phyloP scores from a whole-genome alignment of 2,113 vertebrate species.

The Heliornis fulica region DNA sequence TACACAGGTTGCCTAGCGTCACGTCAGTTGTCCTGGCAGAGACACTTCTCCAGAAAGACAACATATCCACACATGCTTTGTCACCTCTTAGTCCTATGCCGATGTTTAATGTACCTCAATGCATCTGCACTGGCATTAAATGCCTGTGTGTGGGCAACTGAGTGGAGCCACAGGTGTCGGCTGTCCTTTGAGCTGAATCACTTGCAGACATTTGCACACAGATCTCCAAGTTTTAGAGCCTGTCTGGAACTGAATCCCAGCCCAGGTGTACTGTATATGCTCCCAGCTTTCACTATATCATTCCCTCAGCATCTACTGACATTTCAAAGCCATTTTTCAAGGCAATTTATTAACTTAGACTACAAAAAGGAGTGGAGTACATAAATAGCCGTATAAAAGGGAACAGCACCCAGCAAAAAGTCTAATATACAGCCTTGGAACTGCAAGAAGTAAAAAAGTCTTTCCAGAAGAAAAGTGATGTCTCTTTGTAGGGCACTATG shows the following conservation, averaged over 20 bases:
- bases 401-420: background rate
- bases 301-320: background rate
- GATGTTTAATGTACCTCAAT: background rate
- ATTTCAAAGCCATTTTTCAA: background rate
- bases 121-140: background rate
- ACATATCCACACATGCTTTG: background rate
- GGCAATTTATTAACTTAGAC: background rate
- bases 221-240: background rate
- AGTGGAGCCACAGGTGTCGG: background rate
- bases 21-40: background rate
- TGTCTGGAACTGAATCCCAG: background rate
- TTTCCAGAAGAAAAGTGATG: background rate
- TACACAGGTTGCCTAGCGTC: too few species aligned
- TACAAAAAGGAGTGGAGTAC: background rate
- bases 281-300: background rate
- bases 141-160: rapidly evolving
- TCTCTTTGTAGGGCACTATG: background rate
- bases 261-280: background rate
- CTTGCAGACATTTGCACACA: rapidly evolving
- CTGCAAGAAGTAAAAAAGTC: background rate
- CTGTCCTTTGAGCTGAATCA: background rate
- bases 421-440: background rate
- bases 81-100: background rate
- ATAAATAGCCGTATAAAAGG: background rate
- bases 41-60: background rate